These are phyloP conservation scores for Delichon dasypus DNA, from an alignment of 2,797 vertebrate genomes.

Conservation along the genomic window DNA sequence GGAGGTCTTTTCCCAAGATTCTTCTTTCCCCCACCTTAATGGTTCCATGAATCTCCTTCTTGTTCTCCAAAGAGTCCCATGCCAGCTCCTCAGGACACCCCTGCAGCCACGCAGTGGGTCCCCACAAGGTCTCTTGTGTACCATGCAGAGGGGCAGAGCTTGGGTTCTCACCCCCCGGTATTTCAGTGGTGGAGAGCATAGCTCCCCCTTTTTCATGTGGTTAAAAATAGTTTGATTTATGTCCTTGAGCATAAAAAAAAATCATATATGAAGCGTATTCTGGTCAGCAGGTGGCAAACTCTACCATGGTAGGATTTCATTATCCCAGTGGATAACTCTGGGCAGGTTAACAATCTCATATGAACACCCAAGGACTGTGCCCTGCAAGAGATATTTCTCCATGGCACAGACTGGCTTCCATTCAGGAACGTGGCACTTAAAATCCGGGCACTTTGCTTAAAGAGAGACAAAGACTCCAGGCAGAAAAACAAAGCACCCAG, in stretches of 20 bases:
- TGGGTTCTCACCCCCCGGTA: not conserved
- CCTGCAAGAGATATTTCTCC: not conserved
- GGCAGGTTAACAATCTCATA: not conserved
- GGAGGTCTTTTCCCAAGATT: not conserved
- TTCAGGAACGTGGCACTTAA: not conserved
- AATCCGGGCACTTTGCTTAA: not conserved
- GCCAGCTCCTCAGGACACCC: not conserved
- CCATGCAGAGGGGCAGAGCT: not conserved
- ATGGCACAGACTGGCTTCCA: not conserved
- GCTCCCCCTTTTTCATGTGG: not conserved
- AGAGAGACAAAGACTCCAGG: not conserved
- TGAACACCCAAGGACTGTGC: not conserved
- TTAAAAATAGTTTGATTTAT: not conserved
- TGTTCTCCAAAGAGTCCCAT: accelerated
- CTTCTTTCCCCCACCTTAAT: not conserved
- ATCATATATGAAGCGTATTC: not conserved
- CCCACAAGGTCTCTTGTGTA: too few species aligned
- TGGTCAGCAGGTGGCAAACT: not conserved
- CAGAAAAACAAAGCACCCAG: not conserved
- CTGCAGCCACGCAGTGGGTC: not conserved
- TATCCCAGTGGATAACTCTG: not conserved
- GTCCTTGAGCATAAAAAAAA: not conserved
- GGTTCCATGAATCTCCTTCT: not conserved
- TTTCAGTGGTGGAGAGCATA: not conserved
- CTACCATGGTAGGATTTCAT: not conserved